Base-by-base conservation (phyloP, 2,113 vertebrate species). In the Stomatorhinus ivindoensis region DNA sequence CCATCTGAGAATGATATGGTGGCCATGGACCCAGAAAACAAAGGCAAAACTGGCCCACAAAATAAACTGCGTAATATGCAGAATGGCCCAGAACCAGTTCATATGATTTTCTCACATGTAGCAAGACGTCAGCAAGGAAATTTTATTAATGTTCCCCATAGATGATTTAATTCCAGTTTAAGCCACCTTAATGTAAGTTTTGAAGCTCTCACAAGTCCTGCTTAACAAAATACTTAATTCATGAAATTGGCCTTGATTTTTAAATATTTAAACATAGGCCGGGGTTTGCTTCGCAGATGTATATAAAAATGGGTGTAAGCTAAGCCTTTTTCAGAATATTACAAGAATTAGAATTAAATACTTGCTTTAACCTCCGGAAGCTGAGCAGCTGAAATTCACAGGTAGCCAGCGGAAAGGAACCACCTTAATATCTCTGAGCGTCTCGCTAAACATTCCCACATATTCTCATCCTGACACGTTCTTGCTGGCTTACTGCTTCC, bases 1-100 rank as follows among this genome's bases (percentile, higher is more conserved):
- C 88, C 87, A 90, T 86, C 35, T 53, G 82, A 51, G 86, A 73
- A 73, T 31, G 53, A 53, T 48, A 69, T 90, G 90, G 90, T 87
- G 48, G 61, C 87, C 21, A 76, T 58, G 61, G 80, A 53, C 61
- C 31, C 47, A 69, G 46, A 86, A 88, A 53, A 90, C 35, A 73
- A 58, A 86, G 88, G 73, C 47, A n/a, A 88, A 90, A 69, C 55
- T 85, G 55, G 53, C 87, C 50, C 55, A 35, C 35, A 19, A 31
- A 87, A 53, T n/a, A 46, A 8, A 87, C n/a, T 87, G 46, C 51
- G 42, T 42, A 89, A 76, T 86, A 27, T 13, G 21, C 53, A 50
- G 46, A 35, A 53, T 76, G 44, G 53, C 82, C 51, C 46, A 44
- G 73, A 58, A 69, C 76, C 87, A 50, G 44, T 42, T 35, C 55